Evolutionary conservation across 1,140 invertebrate genomes (phyloP).

Genomic region (Drosophila oshimai): DNA sequence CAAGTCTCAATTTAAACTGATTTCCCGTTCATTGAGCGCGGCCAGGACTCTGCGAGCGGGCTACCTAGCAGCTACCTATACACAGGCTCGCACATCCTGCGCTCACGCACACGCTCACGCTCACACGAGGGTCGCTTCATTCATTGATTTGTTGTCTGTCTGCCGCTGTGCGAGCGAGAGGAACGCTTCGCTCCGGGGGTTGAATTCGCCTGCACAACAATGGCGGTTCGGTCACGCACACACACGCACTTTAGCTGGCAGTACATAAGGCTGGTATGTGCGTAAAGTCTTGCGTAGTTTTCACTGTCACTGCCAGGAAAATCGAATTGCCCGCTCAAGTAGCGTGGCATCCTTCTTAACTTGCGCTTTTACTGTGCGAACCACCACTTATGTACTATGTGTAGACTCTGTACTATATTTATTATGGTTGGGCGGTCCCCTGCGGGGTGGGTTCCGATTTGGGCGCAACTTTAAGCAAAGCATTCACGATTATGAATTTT

Average conservation of each 20-base stretch:
- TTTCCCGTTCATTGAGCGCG: conserved; percentile 40
- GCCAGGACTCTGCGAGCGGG: conserved; percentile 38
- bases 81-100: conserved; percentile 19
- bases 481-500: conserved; percentile 82
- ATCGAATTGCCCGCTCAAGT: conserved; percentile 43
- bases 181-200: conserved; percentile 6
- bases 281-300: conserved; percentile 38
- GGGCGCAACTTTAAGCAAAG: conserved; percentile 61
- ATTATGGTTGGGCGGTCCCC: conserved; percentile 41
- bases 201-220: conserved; percentile 56
- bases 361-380: conserved; percentile 63
- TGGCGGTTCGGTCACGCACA: conserved; percentile 45
- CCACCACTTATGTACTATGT: conserved; percentile 33
- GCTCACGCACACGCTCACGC: conserved; percentile 22
- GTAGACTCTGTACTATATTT: conserved; percentile 13
- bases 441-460: conserved; percentile 34
- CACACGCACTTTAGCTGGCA: conserved; percentile 1
- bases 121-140: conserved; percentile 54
- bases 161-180: conserved; percentile 59
- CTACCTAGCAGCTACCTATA: conserved; percentile 69
- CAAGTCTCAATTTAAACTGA: conserved; percentile 68
- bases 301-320: conserved; percentile 27
- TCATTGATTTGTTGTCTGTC: conserved; percentile 78
- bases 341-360: conserved; percentile 61
- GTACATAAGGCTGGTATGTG: conserved; percentile 57